These are phyloP conservation scores for Saccopteryx leptura DNA, from an alignment of 2,113 vertebrate species.

Conservation along the genomic window DNA sequence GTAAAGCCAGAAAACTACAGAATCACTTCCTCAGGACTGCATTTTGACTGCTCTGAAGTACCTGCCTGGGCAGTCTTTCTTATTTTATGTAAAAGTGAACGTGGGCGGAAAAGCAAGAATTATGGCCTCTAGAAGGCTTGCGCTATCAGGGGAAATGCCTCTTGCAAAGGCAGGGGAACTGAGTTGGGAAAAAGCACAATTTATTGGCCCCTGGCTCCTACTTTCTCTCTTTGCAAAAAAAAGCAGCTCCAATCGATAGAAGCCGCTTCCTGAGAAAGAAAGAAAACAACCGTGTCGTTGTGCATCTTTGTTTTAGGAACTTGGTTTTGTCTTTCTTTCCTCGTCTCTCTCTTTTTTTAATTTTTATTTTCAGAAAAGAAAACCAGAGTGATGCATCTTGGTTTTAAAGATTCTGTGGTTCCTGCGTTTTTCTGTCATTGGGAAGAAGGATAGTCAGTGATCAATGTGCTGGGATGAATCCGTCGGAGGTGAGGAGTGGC, in stretches of 20 bases:
- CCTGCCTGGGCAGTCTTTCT: conserved; percentile 66
- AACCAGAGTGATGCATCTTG: background rate
- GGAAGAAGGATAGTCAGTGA: background rate
- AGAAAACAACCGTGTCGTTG: background rate
- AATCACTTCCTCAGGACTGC: conserved; percentile 39
- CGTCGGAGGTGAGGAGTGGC: background rate
- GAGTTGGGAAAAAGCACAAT: conserved; percentile 67
- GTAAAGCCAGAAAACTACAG: conserved; percentile 42
- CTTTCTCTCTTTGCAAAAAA: conserved; percentile 72
- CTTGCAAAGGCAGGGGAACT: conserved; percentile 68
- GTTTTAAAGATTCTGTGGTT: background rate
- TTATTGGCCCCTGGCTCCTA: conserved; percentile 77
- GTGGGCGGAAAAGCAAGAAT: conserved; percentile 76
- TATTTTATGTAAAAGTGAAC: conserved; percentile 75
- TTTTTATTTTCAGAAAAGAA: conserved; percentile 48
- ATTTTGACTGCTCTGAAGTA: conserved; percentile 62
- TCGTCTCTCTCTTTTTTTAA: background rate
- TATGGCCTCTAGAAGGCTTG: conserved; percentile 64
- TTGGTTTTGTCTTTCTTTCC: background rate
- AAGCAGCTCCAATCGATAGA: conserved; percentile 67
- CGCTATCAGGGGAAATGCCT: conserved; percentile 80
- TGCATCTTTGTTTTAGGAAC: conserved; percentile 51
- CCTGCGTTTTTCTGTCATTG: background rate
- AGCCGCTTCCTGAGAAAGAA: conserved; percentile 34
- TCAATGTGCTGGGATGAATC: background rate